phyloP scores from a whole-genome alignment of 1,140 invertebrate species.

The Nymphalis io region DNA sequence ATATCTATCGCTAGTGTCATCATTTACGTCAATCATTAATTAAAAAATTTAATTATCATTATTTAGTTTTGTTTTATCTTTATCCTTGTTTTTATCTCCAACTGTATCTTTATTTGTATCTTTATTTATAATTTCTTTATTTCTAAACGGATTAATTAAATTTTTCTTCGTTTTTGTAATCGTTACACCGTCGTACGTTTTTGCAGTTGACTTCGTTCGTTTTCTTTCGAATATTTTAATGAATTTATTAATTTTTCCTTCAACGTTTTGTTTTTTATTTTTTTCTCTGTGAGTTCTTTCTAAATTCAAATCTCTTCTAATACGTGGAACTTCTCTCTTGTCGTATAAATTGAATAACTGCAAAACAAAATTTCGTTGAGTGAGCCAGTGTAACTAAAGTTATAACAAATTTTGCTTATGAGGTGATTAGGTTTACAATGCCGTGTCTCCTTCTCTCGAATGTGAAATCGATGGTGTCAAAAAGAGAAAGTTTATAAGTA shows the following conservation, averaged over 20 bases:
- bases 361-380: conserved; percentile 3
- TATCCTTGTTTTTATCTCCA: background rate
- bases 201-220: conserved; percentile 44
- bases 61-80: background rate
- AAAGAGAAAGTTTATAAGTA: too few relatives aligned
- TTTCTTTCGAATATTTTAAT: conserved; percentile 46
- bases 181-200: background rate
- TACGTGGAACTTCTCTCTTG: conserved; percentile 7
- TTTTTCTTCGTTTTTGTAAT: conserved; percentile 13
- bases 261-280: background rate
- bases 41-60: too few relatives aligned
- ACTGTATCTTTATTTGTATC: background rate
- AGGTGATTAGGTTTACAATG: too few relatives aligned
- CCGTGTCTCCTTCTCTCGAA: too few relatives aligned
- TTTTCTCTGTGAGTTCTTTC: conserved; percentile 11
- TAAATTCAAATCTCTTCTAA: conserved; percentile 12
- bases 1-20: too few relatives aligned
- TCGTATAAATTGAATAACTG: conserved; percentile 37
- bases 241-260: conserved; percentile 38
- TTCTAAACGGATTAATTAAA: background rate
- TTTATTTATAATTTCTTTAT: conserved; percentile 6
- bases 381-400: too few relatives aligned
- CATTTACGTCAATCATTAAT: too few relatives aligned
- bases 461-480: too few relatives aligned
- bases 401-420: too few relatives aligned